A percentile compares a stretch with the other conserved stretches of the same genome.
These are phyloP conservation scores for Aleiodes testaceus DNA, from an alignment of 2,888 invertebrate genomes.

Conservation along the genomic window DNA sequence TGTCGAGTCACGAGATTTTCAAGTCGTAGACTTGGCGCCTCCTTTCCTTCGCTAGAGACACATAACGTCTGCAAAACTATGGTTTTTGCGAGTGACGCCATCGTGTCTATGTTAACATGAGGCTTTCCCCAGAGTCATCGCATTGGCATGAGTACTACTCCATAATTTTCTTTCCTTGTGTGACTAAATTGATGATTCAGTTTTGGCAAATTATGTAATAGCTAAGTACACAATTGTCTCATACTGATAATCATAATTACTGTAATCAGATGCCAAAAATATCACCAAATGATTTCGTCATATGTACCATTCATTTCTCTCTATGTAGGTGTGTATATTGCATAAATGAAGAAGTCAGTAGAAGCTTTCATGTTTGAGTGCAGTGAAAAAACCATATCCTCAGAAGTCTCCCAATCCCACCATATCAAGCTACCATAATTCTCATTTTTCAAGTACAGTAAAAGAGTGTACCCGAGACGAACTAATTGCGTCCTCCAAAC, in stretches of 20 bases:
- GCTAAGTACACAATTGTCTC: no score
- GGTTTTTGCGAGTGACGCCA: slow-evolving; percentile 12
- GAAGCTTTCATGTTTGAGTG: background rate
- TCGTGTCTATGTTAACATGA: background rate
- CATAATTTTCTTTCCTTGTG: no score
- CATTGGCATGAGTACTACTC: no score
- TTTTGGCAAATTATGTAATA: no score
- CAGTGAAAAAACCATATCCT: background rate
- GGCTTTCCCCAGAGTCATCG: background rate
- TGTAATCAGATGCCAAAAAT: no score
- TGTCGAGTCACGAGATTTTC: background rate
- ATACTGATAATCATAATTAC: no score
- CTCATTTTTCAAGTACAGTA: slow-evolving; percentile 8
- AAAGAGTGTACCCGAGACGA: slow-evolving; percentile 21
- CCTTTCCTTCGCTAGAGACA: background rate
- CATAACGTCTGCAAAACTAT: background rate
- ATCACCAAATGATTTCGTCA: no score
- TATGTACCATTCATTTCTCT: no score
- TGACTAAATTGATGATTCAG: no score
- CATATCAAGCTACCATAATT: background rate
- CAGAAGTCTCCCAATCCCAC: background rate
- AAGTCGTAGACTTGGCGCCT: slow-evolving; percentile 20
- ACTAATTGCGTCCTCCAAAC: slow-evolving; percentile 26
- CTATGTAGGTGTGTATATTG: no score
- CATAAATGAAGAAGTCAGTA: background rate